Evolutionary conservation across 2,888 invertebrate genomes (phyloP).

Genomic region (Ennomos erosarius): DNA sequence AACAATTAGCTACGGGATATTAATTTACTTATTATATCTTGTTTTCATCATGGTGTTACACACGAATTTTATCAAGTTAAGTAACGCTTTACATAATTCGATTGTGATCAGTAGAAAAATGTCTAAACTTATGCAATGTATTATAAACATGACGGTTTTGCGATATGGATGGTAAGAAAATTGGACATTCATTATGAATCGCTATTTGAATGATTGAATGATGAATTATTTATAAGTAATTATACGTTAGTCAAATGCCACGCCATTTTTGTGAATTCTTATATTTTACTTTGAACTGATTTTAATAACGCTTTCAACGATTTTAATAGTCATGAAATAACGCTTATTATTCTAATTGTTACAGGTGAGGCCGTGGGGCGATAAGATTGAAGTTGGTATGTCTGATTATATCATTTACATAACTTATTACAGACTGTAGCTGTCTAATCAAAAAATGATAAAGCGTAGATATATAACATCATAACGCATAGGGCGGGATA

Average conservation of each 20-base stretch:
- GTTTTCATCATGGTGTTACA: conserved; percentile 49
- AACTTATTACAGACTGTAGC: conserved; percentile 32
- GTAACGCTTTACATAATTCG: conserved; percentile 56
- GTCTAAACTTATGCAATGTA: conserved; percentile 38
- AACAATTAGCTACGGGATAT: conserved; percentile 53
- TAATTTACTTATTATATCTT: conserved; percentile 62
- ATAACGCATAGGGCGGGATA: background rate
- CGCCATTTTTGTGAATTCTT: no score
- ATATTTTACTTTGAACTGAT: background rate
- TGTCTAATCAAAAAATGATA: conserved; percentile 30
- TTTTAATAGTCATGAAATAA: background rate
- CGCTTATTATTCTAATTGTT: conserved; percentile 48
- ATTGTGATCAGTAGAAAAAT: conserved; percentile 44
- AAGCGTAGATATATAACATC: conserved; percentile 2
- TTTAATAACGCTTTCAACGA: background rate
- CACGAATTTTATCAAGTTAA: conserved; percentile 53
- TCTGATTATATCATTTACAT: conserved; percentile 32
- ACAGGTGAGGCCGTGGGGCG: conserved; percentile 52
- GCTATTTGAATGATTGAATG: conserved; percentile 19
- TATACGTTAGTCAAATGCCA: no score
- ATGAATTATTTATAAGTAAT: background rate
- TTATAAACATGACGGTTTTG: conserved; percentile 16
- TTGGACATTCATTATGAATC: background rate
- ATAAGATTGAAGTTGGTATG: conserved; percentile 34
- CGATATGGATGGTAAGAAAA: conserved; percentile 3